Conservation (phyloP, 1,140 invertebrate genomes). For the Ladona fulva region DNA sequence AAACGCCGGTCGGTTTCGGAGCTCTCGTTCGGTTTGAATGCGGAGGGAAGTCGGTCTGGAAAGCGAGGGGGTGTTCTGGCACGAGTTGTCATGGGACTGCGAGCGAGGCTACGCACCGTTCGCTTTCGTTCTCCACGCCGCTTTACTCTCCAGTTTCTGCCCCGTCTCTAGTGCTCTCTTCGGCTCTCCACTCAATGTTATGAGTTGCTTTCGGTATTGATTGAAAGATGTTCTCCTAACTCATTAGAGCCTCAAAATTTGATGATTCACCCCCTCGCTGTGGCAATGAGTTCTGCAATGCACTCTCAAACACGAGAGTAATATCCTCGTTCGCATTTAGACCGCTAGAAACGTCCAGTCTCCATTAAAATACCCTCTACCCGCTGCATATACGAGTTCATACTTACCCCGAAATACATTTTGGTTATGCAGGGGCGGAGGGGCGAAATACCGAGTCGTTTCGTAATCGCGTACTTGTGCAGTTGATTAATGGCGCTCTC, state of each 20-base stretch:
- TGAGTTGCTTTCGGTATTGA: background rate
- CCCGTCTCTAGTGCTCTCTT: background rate
- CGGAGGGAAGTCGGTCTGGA: background rate
- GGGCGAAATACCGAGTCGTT: too few species aligned
- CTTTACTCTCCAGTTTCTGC: background rate
- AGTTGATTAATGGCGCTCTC: too few species aligned
- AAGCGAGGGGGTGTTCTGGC: background rate
- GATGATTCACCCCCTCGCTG: constrained; percentile 34
- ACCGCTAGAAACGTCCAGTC: too few species aligned
- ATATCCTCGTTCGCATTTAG: too few species aligned
- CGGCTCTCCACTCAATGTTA: background rate
- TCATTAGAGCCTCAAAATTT: background rate
- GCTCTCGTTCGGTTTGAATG: background rate
- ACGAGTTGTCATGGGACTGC: background rate
- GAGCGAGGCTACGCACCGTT: background rate
- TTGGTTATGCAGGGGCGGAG: too few species aligned
- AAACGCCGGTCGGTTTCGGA: background rate
- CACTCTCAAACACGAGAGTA: too few species aligned
- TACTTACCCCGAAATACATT: too few species aligned
- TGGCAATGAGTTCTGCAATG: constrained; percentile 32
- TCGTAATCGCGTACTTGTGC: too few species aligned
- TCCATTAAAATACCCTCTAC: too few species aligned
- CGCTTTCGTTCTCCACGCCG: background rate
- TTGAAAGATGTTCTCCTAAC: background rate
- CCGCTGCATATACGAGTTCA: too few species aligned